Evolutionary conservation across 2,888 invertebrate genomes (phyloP), one percentile per base, ranked within the genome.

Genomic region (Hirtodrosophila alboralis): DNA sequence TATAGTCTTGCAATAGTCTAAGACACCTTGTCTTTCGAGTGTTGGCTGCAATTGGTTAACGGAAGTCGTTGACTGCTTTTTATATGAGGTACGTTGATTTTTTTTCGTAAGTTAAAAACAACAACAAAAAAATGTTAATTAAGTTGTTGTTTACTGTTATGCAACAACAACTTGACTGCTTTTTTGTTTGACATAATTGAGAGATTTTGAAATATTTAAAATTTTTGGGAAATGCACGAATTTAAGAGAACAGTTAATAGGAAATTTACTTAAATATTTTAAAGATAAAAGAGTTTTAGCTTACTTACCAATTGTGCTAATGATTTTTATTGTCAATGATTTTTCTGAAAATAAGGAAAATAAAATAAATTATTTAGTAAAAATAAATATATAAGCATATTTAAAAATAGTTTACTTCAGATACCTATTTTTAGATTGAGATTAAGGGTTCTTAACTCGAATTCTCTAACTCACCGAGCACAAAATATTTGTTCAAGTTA

Each of bases 11-110:
- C 6, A 23, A 23, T 23, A 8, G 23, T 23, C 23, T 23, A 37
- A 65, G 53, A 61, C 72, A 58, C 60, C 52, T 66, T 61, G 51
- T 33, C 38, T 14, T 47, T 28, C 34, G 16, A 66, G 47, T 61
- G 72, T 65, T 71, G 51, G 51, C 37, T 67, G 62, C 73, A 71
- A 62, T 71, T 71, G 62, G 56, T 44, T 44, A 71, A 72, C 75
- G 75, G 75, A 75, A 71, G 76, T 64, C 59, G 73, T 61, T 57
- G 58, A 57, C 67, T 63, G 37, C 58, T 75, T 79, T 75, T 79
- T 79, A 63, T 47, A 67, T 54, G 48, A 54, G 45, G n/a, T 34
- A 67, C 37, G 45, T 45, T 53, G 34, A 36, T 27, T 23, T 66
- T 53, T n/a, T 45, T 45, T 37, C 12, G 9, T 47, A 23, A 47